Conservation (phyloP, 1,140 invertebrate species). For the fruit fly (Drosophila melanogaster) region Release_6_plus_ISO1_MT NC_004354.4:18120001-18120500, state of each 20-base stretch:
- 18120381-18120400: constrained; percentile 27
- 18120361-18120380: constrained; percentile 43
- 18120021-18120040: too few species aligned
- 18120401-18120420: constrained; percentile 25
- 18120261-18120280: constrained; percentile 15
- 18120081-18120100: not conserved
- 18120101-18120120: not conserved
- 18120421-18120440: constrained; percentile 57
- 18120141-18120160: not conserved
- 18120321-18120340: constrained; percentile 37
- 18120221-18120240: not conserved
- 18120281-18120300: constrained; percentile 41
- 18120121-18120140: not conserved
- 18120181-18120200: not conserved
- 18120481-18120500: too few species aligned
- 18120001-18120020: too few species aligned
- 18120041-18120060: too few species aligned
- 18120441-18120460: constrained; percentile 57
- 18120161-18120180: not conserved
- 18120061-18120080: too few species aligned
- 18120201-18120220: constrained; percentile 20
- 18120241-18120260: constrained; percentile 2
- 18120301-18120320: constrained; percentile 40
- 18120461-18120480: constrained; percentile 21
- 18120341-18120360: constrained; percentile 47